phyloP scores from a whole-genome alignment of 2,888 invertebrate species.

The Lycia hirtaria region DNA sequence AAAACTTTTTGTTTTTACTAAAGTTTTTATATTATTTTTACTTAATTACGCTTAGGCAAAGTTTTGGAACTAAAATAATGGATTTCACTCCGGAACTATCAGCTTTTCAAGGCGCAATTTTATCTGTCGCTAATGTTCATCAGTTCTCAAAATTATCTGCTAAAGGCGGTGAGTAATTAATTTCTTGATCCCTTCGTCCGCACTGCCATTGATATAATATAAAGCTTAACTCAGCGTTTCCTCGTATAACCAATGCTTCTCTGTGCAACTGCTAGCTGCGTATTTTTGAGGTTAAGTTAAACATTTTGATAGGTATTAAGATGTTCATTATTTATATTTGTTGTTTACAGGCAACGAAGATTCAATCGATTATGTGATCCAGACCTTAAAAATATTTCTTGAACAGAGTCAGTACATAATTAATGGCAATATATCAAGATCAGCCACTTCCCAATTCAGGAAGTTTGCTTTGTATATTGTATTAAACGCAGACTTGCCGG shows the following conservation, averaged over 20 bases:
- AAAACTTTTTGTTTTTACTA: too few species aligned
- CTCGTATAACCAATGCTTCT: too few species aligned
- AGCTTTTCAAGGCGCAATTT: constrained; percentile 70
- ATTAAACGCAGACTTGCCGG: constrained; percentile 67
- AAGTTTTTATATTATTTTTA: too few species aligned
- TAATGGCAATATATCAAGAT: constrained; percentile 45
- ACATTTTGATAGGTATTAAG: too few species aligned
- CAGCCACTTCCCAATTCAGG: constrained; percentile 47
- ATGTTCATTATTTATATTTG: not conserved
- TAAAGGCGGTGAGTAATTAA: constrained; percentile 66
- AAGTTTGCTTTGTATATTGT: constrained; percentile 70
- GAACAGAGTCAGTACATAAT: constrained; percentile 57
- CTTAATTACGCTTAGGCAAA: too few species aligned
- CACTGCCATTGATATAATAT: too few species aligned
- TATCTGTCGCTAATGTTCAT: constrained; percentile 68
- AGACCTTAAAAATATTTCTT: constrained; percentile 58
- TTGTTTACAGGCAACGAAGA: constrained; percentile 71
- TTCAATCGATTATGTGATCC: constrained; percentile 58
- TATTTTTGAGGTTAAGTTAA: too few species aligned
- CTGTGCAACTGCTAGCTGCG: too few species aligned
- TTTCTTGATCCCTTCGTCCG: too few species aligned
- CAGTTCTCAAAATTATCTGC: constrained; percentile 63
- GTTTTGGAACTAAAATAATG: constrained; percentile 53
- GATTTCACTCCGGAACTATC: constrained; percentile 69
- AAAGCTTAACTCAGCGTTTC: too few species aligned